phyloP scores from a whole-genome alignment of 1,140 invertebrate species.

The Drosophila busckii region DNA sequence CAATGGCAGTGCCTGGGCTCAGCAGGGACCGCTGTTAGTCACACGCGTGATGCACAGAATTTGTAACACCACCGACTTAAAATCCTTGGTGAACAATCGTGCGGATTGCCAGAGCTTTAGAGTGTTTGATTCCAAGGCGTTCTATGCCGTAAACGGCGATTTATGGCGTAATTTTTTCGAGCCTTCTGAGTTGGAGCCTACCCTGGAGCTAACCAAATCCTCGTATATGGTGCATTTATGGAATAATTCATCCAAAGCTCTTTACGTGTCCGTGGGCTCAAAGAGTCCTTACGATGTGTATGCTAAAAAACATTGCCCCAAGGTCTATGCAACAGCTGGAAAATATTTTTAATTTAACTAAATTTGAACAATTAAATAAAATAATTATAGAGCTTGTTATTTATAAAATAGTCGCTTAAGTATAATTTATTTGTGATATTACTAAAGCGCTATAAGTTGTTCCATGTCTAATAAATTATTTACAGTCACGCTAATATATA shows the following conservation, averaged over 20 bases:
- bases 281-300: background rate
- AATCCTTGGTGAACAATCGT: slow-evolving; percentile 81
- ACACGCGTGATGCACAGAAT: slow-evolving; percentile 79
- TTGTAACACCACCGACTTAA: slow-evolving; percentile 82
- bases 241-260: background rate
- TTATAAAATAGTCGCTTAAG: too few relatives aligned
- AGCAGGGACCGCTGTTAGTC: slow-evolving; percentile 83
- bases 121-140: slow-evolving; percentile 81
- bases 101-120: slow-evolving; percentile 82
- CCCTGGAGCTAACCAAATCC: slow-evolving; percentile 79
- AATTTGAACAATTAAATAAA: too few relatives aligned
- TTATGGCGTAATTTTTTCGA: slow-evolving; percentile 84
- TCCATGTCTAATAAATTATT: too few relatives aligned
- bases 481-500: too few relatives aligned
- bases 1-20: slow-evolving; percentile 83
- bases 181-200: slow-evolving; percentile 74
- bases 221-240: slow-evolving; percentile 78
- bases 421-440: too few relatives aligned
- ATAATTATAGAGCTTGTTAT: too few relatives aligned
- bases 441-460: too few relatives aligned
- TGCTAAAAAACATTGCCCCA: slow-evolving; percentile 6
- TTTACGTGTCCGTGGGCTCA: background rate
- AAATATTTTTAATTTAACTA: slow-evolving; percentile 14
- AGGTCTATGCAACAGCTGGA: slow-evolving; percentile 11
- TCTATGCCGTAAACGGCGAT: slow-evolving; percentile 84